A percentile compares a stretch with the other conserved stretches of the same genome.
Conservation (phyloP, 35 echinoderm and acorn worm species). For the Apostichopus parvimensis region DNA sequence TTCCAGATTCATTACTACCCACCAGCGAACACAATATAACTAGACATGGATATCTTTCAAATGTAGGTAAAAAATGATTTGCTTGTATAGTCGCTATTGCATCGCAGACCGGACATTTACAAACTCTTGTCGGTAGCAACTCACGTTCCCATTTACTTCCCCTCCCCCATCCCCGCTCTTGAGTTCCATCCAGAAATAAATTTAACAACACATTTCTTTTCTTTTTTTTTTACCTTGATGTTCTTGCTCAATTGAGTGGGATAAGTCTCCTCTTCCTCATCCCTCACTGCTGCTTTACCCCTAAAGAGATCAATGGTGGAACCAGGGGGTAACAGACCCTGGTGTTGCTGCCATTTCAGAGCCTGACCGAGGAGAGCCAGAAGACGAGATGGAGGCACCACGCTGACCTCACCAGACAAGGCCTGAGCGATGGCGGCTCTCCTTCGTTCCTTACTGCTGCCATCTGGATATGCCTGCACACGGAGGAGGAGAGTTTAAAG, state of each 20-base stretch:
- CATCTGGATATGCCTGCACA: conserved; percentile 55
- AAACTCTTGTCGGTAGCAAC: no score
- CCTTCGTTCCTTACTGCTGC: conserved; percentile 92
- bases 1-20: no score
- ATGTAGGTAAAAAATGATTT: no score
- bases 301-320: conserved; percentile 94
- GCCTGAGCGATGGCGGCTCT: conserved; percentile 93
- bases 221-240: conserved; percentile 72
- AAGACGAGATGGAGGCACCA: conserved; percentile 95
- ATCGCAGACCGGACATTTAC: no score
- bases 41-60: no score
- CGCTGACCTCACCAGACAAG: conserved; percentile 96
- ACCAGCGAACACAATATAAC: no score
- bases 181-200: no score
- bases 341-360: conserved; percentile 98
- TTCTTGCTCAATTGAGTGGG: conserved; percentile 98
- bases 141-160: no score
- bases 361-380: conserved; percentile 96
- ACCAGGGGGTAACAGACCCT: conserved; percentile 91
- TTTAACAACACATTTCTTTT: no score
- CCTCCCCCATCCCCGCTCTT: no score
- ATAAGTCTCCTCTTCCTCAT: conserved; percentile 99
- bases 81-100: no score
- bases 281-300: conserved; percentile 97
- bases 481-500: no score